phyloP scores from a whole-genome alignment of 2,888 invertebrate genomes.

The Mamestra brassicae region DNA sequence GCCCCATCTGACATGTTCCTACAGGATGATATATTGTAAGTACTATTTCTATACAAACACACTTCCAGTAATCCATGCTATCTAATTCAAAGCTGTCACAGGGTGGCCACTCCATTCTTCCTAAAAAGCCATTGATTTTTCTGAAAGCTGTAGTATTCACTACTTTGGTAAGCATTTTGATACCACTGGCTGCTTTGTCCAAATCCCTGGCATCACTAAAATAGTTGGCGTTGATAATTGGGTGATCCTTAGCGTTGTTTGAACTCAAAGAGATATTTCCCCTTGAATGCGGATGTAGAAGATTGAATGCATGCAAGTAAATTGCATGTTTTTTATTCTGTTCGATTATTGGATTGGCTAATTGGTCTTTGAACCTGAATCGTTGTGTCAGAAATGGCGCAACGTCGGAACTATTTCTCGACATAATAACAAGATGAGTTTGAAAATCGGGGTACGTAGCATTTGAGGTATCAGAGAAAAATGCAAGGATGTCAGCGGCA shows the following conservation, averaged over 20 bases:
- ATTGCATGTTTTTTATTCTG: slow-evolving; percentile 74
- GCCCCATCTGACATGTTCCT: slow-evolving; percentile 92
- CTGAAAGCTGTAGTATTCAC: slow-evolving; percentile 54
- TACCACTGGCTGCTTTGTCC: slow-evolving; percentile 73
- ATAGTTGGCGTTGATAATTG: slow-evolving; percentile 79
- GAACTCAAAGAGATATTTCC: slow-evolving; percentile 91
- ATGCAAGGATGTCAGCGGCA: slow-evolving; percentile 89
- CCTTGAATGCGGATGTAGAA: slow-evolving; percentile 88
- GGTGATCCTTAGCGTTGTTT: slow-evolving; percentile 89
- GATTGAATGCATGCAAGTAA: slow-evolving; percentile 75
- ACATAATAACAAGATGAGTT: slow-evolving; percentile 69
- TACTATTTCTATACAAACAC: slow-evolving; percentile 84
- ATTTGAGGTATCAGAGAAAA: slow-evolving; percentile 73
- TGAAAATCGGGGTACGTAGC: slow-evolving; percentile 78
- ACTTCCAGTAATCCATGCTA: slow-evolving; percentile 77
- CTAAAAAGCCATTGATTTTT: slow-evolving; percentile 62
- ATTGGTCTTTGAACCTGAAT: slow-evolving; percentile 67
- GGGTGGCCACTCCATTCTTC: slow-evolving; percentile 70
- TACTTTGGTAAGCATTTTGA: slow-evolving; percentile 74
- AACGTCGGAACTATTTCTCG: slow-evolving; percentile 73
- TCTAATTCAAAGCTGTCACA: slow-evolving; percentile 72
- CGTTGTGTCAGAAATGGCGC: slow-evolving; percentile 1
- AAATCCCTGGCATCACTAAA: slow-evolving; percentile 90
- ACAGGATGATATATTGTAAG: slow-evolving; percentile 92
- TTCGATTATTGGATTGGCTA: slow-evolving; percentile 60